Evolutionary conservation across 2,797 vertebrate species (phyloP), one percentile per base, ranked within the genome.

Genomic region (Agapornis canus): DNA sequence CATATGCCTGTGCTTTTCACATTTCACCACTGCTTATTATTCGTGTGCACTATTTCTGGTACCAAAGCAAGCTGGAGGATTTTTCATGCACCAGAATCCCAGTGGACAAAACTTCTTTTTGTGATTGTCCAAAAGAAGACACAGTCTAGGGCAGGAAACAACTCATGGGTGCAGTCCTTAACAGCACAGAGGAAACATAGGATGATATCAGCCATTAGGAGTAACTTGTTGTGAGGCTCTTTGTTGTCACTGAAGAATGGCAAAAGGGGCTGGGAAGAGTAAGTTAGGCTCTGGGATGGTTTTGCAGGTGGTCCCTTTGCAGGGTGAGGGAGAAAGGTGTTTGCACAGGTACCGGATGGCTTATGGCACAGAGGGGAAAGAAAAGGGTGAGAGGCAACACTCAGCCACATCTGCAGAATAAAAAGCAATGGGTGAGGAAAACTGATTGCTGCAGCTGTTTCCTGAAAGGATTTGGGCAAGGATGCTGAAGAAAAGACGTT

Each of bases 321-420:
- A 63, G 31, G 6, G 7, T 2, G 10, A 52, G 57, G 40, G n/a
- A 68, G 57, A 51, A 86, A 12, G 7, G 35, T 47, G 48, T 40
- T 76, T 56, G 63, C 25, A 47, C 14, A 26, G 37, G 66, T 13
- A 23, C 10, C 35, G 32, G 48, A 31, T 47, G 45, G 32, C n/a
- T 45, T 16, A 2, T 26, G 61, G 56, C 27, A 21, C 54, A 49
- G 45, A 52, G 22, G 4, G 35, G 27, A 35, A 47, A 68, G 25
- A 45, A 51, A 68, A 22, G 16, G 35, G 1, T 1, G 2, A 72
- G 65, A 56, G 25, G 3, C 8, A 3, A 11, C 27, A 3, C 6
- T 7, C 8, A 14, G 35, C 5, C 39, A 39, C 18, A 27, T 64
- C 59, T 77, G 48, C 37, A 8, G 65, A 65, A 47, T 26, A 37